Evolutionary conservation across 1,140 invertebrate species (phyloP).

Genomic region (Potamilus streckersoni): DNA sequence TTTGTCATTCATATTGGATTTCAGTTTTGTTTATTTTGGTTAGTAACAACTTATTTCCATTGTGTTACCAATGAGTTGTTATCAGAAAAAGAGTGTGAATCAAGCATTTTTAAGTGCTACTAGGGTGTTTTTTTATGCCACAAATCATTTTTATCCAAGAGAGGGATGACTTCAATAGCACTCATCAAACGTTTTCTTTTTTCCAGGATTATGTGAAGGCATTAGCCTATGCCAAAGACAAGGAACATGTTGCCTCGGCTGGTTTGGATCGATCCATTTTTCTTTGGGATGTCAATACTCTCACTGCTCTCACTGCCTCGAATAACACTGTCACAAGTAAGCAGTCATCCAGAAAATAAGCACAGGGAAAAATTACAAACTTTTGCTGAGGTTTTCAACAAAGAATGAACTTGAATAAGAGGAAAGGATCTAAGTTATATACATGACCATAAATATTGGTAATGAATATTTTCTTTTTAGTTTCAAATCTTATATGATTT

Average conservation of each 20-base stretch:
- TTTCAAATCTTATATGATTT: too few relatives aligned
- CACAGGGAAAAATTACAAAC: background rate
- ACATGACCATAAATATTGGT: background rate
- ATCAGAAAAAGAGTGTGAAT: too few relatives aligned
- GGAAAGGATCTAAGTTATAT: background rate
- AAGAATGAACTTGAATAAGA: background rate
- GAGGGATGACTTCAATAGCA: too few relatives aligned
- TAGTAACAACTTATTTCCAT: too few relatives aligned
- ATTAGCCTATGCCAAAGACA: conserved; percentile 97
- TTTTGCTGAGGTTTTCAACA: background rate
- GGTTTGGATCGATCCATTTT: conserved; percentile 98
- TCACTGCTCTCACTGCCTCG: conserved; percentile 96
- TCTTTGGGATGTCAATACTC: conserved; percentile 98
- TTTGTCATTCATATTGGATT: too few relatives aligned
- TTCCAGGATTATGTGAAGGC: conserved; percentile 94
- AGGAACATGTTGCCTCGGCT: conserved; percentile 96
- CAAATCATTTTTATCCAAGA: too few relatives aligned
- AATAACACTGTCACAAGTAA: conserved; percentile 99
- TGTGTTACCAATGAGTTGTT: too few relatives aligned
- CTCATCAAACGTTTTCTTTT: background rate
- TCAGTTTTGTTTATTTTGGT: too few relatives aligned
- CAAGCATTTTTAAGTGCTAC: too few relatives aligned
- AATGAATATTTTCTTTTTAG: background rate
- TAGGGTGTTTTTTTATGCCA: too few relatives aligned
- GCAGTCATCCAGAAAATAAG: conserved; percentile 32